These are phyloP conservation scores for Dromas ardeola DNA, from an alignment of 2,113 vertebrate genomes.

Conservation along the genomic window DNA sequence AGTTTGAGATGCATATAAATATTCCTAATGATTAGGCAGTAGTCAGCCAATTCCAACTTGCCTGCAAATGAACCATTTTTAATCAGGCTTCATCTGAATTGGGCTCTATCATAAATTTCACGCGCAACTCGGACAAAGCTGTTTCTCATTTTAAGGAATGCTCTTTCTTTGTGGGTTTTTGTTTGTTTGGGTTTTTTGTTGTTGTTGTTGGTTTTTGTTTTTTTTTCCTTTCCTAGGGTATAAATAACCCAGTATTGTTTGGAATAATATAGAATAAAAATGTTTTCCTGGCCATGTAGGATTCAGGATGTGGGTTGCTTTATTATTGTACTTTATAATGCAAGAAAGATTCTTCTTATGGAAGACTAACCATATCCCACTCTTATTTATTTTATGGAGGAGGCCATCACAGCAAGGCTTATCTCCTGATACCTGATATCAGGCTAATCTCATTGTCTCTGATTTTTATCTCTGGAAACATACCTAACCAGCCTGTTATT, in stretches of 20 bases:
- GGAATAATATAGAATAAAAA: background rate
- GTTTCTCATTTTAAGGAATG: conserved; percentile 23
- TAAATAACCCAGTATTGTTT: conserved; percentile 24
- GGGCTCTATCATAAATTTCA: background rate
- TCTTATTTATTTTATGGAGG: background rate
- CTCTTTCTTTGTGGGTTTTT: background rate
- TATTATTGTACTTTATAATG: background rate
- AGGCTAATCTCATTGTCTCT: background rate
- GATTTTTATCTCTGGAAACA: background rate
- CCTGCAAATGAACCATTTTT: conserved; percentile 39
- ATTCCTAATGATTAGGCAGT: conserved; percentile 32
- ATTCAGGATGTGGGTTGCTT: background rate
- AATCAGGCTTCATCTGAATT: conserved; percentile 22
- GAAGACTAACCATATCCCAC: background rate
- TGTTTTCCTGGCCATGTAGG: background rate
- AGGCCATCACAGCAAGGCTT: background rate
- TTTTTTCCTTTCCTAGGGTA: background rate
- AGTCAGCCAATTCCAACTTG: conserved; percentile 38
- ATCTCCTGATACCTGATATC: background rate
- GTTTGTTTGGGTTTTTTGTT: background rate
- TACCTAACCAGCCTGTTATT: background rate
- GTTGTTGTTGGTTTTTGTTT: background rate
- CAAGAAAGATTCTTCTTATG: background rate
- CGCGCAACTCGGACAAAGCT: background rate
- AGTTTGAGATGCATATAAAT: conserved; percentile 39